A percentile compares a stretch with the other conserved stretches of the same genome.
Evolutionary conservation across 2,888 invertebrate genomes (phyloP).

Genomic region (Lacanobia oleracea): DNA sequence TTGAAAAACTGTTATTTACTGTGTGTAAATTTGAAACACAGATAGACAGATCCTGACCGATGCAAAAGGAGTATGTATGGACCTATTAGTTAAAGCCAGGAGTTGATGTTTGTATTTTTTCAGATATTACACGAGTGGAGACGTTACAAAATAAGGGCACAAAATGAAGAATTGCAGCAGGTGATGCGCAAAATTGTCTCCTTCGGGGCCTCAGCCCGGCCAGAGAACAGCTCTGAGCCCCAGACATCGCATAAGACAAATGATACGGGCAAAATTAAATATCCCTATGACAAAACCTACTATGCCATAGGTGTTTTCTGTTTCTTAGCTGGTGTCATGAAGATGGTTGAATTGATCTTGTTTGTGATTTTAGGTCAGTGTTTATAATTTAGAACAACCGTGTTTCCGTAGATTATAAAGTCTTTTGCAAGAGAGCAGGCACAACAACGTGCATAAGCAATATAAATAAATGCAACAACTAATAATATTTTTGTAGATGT

Average conservation of each 20-base stretch:
- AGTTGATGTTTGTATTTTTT: slow-evolving; percentile 24
- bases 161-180: not conserved
- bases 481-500: not conserved
- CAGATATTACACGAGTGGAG: slow-evolving; percentile 63
- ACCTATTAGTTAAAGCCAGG: no score
- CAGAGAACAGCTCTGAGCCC: no score
- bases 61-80: no score
- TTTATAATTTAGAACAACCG: not conserved
- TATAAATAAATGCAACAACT: not conserved
- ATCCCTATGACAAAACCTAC: slow-evolving; percentile 15
- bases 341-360: slow-evolving; percentile 11
- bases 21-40: no score
- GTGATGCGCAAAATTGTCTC: not conserved
- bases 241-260: not conserved
- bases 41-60: no score
- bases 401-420: not conserved
- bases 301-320: slow-evolving; percentile 18
- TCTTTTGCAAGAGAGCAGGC: not conserved
- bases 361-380: not conserved
- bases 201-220: no score
- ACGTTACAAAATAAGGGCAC: slow-evolving; percentile 8
- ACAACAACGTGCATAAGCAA: not conserved
- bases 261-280: not conserved
- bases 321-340: slow-evolving; percentile 14
- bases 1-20: no score